Evolutionary conservation across 2,888 invertebrate genomes (phyloP).

Genomic region (Philereme vetulata): DNA sequence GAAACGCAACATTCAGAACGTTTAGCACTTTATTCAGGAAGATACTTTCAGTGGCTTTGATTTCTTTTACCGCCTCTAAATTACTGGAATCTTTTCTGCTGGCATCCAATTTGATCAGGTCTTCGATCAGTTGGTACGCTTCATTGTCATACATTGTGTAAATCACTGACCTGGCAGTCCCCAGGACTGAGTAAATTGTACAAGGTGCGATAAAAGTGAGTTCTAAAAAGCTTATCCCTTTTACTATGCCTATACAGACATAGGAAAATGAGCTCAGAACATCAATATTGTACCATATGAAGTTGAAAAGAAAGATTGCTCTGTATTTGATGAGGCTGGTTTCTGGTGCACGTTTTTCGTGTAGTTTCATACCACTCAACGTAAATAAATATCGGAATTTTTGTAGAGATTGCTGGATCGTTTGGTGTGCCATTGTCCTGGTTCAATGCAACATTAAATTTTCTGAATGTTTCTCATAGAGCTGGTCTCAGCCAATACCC

Average conservation of each 20-base stretch:
- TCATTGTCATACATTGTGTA: slow-evolving; percentile 19
- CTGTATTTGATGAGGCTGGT: slow-evolving; percentile 5
- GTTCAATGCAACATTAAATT: background rate
- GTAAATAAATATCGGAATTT: slow-evolving; percentile 24
- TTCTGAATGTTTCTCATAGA: background rate
- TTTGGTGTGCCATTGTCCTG: background rate
- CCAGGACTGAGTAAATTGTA: slow-evolving; percentile 10
- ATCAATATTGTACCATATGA: slow-evolving; percentile 30
- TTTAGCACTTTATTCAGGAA: slow-evolving; percentile 12
- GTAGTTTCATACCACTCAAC: slow-evolving; percentile 18
- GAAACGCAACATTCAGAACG: slow-evolving; percentile 15
- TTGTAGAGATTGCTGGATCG: slow-evolving; percentile 14
- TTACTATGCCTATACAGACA: slow-evolving; percentile 9
- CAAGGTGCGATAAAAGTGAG: slow-evolving; percentile 33
- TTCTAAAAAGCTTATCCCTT: slow-evolving; percentile 31
- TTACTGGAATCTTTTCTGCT: slow-evolving; percentile 5
- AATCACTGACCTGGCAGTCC: slow-evolving; percentile 8
- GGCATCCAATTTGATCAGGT: slow-evolving; percentile 12
- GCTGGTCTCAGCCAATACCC: background rate
- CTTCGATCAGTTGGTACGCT: slow-evolving; percentile 10
- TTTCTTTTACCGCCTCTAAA: background rate
- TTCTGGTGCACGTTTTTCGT: slow-evolving; percentile 11
- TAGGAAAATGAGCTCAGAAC: slow-evolving; percentile 2
- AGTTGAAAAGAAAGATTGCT: slow-evolving; percentile 14
- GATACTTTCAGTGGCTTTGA: slow-evolving; percentile 15